phyloP scores from a whole-genome alignment of 2,113 vertebrate species.

The Ceratotherium simum region DNA sequence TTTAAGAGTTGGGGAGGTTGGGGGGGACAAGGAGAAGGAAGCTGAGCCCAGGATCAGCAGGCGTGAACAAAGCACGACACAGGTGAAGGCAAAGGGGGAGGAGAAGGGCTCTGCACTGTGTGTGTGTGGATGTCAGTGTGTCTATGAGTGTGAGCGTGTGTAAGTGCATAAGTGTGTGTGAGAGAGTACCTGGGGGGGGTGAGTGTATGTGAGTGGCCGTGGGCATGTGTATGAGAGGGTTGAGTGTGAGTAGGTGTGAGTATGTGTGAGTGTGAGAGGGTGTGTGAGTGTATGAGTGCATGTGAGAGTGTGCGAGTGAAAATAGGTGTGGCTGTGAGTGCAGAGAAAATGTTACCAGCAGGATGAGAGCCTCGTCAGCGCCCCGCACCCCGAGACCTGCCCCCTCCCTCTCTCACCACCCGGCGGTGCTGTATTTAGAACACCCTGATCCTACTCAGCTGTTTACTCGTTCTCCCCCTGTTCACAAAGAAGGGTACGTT shows the following conservation, averaged over 20 bases:
- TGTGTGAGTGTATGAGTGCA: not conserved
- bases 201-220: no score
- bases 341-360: not conserved
- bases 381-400: not conserved
- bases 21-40: not conserved
- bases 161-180: no score
- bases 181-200: no score
- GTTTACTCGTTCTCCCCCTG: not conserved
- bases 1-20: not conserved
- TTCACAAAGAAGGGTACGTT: not conserved
- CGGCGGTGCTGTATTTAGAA: no score
- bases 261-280: no score
- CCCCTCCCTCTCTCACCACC: not conserved
- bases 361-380: no score
- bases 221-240: no score
- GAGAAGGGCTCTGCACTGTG: not conserved
- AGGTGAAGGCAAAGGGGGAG: not conserved
- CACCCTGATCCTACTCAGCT: no score
- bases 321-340: not conserved
- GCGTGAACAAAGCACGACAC: accelerated
- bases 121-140: no score
- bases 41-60: not conserved
- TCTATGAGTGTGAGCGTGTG: no score
- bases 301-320: accelerated
- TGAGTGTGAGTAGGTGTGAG: not conserved